Percentiles rank a stretch among this genome's conserved stretches.
Conservation (phyloP, 2,113 vertebrate genomes). For the Callithrix jacchus region DNA sequence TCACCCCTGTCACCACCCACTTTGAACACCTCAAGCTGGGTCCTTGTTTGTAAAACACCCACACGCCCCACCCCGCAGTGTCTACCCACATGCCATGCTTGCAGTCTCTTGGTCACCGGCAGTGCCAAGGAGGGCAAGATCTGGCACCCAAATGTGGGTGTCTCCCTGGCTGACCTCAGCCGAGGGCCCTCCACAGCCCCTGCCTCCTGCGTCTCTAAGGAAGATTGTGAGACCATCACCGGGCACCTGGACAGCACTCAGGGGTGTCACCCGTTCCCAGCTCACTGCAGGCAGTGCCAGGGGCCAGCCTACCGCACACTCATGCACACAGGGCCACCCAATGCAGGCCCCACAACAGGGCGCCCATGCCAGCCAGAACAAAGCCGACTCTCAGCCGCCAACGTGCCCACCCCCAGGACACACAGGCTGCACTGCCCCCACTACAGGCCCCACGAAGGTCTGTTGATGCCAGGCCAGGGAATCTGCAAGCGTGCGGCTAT, state of each 20-base stretch:
- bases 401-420: fast-evolving
- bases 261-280: not conserved
- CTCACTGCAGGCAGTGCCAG: not conserved
- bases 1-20: not conserved
- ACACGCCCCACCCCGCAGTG: not conserved
- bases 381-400: not conserved
- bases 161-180: not conserved
- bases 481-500: not conserved
- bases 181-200: fast-evolving
- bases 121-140: not conserved
- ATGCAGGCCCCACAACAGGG: fast-evolving
- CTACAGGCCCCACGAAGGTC: not conserved
- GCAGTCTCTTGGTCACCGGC: not conserved
- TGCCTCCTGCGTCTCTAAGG: not conserved
- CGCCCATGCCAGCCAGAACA: not conserved
- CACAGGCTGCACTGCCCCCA: too few species aligned
- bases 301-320: too few species aligned
- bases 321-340: fast-evolving
- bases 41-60: too few species aligned
- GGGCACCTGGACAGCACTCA: not conserved
- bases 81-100: fast-evolving
- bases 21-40: not conserved
- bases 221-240: not conserved
- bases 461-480: not conserved
- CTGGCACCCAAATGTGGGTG: not conserved